Base-by-base conservation (phyloP, 2,888 invertebrate species). In the Lordiphosa fenestrarum region DNA sequence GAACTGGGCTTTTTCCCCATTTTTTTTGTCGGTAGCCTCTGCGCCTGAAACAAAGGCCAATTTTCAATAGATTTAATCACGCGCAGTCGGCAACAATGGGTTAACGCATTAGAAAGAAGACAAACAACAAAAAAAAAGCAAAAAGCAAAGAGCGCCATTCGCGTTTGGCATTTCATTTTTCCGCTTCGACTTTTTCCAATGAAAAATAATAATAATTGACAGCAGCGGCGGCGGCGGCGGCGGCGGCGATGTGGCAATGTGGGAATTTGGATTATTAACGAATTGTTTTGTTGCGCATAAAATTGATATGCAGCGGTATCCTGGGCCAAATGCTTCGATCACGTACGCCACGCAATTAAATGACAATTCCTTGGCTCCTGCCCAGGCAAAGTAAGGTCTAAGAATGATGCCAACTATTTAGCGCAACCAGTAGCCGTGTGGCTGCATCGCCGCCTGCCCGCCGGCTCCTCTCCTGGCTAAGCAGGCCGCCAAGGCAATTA, bases 341-440 rank as follows among this genome's bases (percentile, higher is more conserved):
- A 87, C 87, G 87, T 87, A 87, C 83, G 86, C 86, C 85, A 86
- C 86, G 87, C 87, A 87, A 87, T 87, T 88, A 87, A 87, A 86
- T 88, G 88, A 87, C 88, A 87, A 87, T 87, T 87, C 80, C 73
- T 81, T 80, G 76, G 78, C 73, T 75, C 73, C 82, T 59, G 42
- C 13, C 39, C 39, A 62, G 61, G 58, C 72, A 74, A 74, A 77
- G 66, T 74, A 71, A 78, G 77, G 78, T 78, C 78, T 73, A 74
- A 74, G 77, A 84, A 78, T 82, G 82, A 84, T 84, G 78, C 82
- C 82, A 84, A 71, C 78, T 81, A 81, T 81, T 81, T 81, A 81
- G 84, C 80, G 84, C 80, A 81, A 81, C 69, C 84, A 74, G 52
- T 67, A 77, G 76, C 80, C 73, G 74, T 76, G 73, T 69, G 66